Conservation (phyloP, 2,888 invertebrate species). For the Plagodis dolabraria region DNA sequence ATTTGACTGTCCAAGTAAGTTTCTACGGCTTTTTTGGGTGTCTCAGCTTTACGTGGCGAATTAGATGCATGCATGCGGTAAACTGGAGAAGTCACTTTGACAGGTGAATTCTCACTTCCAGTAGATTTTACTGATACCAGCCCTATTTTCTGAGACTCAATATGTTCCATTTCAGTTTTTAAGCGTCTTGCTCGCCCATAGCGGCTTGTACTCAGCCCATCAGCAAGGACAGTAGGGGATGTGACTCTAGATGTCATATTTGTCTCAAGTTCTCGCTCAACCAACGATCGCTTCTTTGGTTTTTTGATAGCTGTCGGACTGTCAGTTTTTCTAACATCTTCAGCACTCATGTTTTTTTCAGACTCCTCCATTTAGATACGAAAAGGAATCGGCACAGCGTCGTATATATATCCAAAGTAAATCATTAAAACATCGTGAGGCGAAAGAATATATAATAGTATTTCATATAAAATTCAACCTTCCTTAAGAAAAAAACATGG, state of each 20-base stretch:
- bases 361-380: conserved; percentile 67
- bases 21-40: conserved; percentile 49
- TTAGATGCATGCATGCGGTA: conserved; percentile 76
- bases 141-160: conserved; percentile 37
- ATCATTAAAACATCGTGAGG: conserved; percentile 48
- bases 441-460: conserved; percentile 38
- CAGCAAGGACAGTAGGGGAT: conserved; percentile 58
- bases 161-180: conserved; percentile 70
- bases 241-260: conserved; percentile 70
- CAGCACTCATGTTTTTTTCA: conserved; percentile 64
- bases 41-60: conserved; percentile 59
- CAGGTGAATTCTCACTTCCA: conserved; percentile 55
- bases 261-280: conserved; percentile 77
- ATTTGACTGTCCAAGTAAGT: conserved; percentile 61
- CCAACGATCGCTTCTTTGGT: conserved; percentile 72
- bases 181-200: conserved; percentile 85
- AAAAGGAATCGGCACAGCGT: conserved; percentile 32
- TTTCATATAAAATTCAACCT: conserved; percentile 41
- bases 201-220: conserved; percentile 76
- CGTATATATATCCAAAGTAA: conserved; percentile 54
- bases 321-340: conserved; percentile 50
- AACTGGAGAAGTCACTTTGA: conserved; percentile 54
- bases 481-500: conserved; percentile 43
- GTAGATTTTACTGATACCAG: conserved; percentile 56
- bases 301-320: conserved; percentile 53